Conservation (phyloP, 2,888 invertebrate genomes). For the Mesorhabditis belari region DNA sequence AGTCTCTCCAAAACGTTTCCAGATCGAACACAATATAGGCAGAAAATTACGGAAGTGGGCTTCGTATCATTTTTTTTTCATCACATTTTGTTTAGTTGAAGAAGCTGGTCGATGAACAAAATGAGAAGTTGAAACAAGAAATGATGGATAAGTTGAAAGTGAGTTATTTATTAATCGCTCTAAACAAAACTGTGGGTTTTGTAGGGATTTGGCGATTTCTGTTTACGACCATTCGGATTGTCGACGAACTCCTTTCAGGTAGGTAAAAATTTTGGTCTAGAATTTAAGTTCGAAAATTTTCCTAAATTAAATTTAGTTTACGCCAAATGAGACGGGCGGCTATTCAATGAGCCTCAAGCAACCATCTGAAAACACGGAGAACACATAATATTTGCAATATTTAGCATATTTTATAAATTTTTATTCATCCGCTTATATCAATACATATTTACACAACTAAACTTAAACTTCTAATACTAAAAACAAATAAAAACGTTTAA, state of each 20-base stretch:
- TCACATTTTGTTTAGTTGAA: conserved; percentile 11
- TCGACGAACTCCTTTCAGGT: conserved; percentile 45
- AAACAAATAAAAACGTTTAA: too few species aligned
- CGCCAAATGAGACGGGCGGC: conserved; percentile 40
- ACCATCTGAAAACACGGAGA: background rate
- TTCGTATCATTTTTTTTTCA: background rate
- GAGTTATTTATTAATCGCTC: conserved; percentile 19
- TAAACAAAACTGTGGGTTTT: background rate
- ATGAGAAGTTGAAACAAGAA: conserved; percentile 39
- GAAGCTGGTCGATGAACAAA: conserved; percentile 15
- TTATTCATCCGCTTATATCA: too few species aligned
- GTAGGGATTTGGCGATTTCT: conserved; percentile 15
- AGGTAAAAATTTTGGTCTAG: too few species aligned
- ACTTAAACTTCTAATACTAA: too few species aligned
- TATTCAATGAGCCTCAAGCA: conserved; percentile 43
- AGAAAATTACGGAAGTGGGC: background rate
- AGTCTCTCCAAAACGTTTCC: conserved; percentile 11
- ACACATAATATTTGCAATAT: too few species aligned
- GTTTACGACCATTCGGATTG: conserved; percentile 41
- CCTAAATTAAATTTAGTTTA: too few species aligned
- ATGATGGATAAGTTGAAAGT: conserved; percentile 41
- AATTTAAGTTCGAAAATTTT: too few species aligned
- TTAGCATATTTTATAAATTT: too few species aligned
- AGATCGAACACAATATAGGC: background rate
- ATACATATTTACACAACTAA: too few species aligned